Evolutionary conservation across 1,140 invertebrate species (phyloP).

Genomic region (Arion vulgaris): DNA sequence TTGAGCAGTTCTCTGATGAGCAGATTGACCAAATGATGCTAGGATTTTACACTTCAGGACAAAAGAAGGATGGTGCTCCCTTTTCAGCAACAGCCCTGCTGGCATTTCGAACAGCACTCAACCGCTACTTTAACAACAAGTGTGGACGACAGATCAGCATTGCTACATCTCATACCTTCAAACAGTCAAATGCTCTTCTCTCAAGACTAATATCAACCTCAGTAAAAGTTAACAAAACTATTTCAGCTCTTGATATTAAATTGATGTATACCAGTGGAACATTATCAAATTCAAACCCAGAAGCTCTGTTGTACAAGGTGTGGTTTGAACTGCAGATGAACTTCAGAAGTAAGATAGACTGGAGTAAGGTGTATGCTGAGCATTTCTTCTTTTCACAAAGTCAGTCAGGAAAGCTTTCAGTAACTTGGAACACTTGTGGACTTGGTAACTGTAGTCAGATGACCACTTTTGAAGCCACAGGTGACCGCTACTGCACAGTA

Average conservation of each 20-base stretch:
- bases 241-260: conserved; percentile 18
- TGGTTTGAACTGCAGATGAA: conserved; percentile 49
- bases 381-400: conserved; percentile 34
- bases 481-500: conserved; percentile 36
- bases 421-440: conserved; percentile 36
- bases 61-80: conserved; percentile 41
- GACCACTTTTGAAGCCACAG: conserved; percentile 28
- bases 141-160: conserved; percentile 22
- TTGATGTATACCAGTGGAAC: conserved; percentile 33
- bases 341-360: conserved; percentile 36
- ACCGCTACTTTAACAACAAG: conserved; percentile 16
- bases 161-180: conserved; percentile 26
- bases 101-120: conserved; percentile 36
- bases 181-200: conserved; percentile 33
- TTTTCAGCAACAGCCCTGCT: conserved; percentile 35
- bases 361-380: conserved; percentile 28
- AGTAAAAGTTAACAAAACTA: conserved; percentile 24
- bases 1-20: conserved; percentile 34
- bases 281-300: conserved; percentile 31
- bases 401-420: background rate
- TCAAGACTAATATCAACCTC: conserved; percentile 8
- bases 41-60: conserved; percentile 33
- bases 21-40: conserved; percentile 32
- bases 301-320: conserved; percentile 42
- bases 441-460: conserved; percentile 25